Conservation (phyloP, 1,140 invertebrate species). For the Drosophila jambulina region DNA sequence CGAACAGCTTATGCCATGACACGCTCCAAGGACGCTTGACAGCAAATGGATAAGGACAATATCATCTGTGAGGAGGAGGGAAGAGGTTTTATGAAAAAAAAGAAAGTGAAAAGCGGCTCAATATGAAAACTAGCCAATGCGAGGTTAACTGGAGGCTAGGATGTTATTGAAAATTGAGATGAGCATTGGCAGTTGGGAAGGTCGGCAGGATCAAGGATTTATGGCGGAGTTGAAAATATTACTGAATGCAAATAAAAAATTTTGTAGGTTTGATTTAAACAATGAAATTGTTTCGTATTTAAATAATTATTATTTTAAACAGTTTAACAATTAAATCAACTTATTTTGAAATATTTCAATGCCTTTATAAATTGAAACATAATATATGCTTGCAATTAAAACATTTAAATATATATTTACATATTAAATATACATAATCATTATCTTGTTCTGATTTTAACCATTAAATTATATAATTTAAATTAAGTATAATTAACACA, state of each 20-base stretch:
- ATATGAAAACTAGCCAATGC: constrained; percentile 36
- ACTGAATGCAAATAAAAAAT: fast-evolving
- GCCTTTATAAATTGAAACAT: too few species aligned
- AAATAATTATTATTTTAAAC: too few species aligned
- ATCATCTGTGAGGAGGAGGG: constrained; percentile 54
- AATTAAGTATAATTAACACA: too few species aligned
- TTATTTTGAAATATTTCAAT: too few species aligned
- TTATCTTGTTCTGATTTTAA: too few species aligned
- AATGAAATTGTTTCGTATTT: neutral
- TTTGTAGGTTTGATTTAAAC: neutral
- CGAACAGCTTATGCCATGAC: constrained; percentile 68
- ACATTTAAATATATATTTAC: too few species aligned
- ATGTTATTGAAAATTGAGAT: constrained; percentile 46
- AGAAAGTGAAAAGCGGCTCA: constrained; percentile 1
- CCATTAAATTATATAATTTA: too few species aligned
- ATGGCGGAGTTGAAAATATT: neutral
- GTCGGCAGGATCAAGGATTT: neutral
- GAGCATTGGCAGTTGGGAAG: constrained; percentile 5
- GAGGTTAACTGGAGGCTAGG: constrained; percentile 29
- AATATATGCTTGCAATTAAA: too few species aligned
- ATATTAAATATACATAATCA: too few species aligned
- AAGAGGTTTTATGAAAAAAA: constrained; percentile 11
- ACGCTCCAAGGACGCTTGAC: constrained; percentile 70
- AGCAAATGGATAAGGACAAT: constrained; percentile 61
- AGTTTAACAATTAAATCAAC: too few species aligned